A percentile compares a stretch with the other conserved stretches of the same genome.
Evolutionary conservation across 1,140 invertebrate genomes (phyloP).

Genomic region (Ceratosolen fusciceps): DNA sequence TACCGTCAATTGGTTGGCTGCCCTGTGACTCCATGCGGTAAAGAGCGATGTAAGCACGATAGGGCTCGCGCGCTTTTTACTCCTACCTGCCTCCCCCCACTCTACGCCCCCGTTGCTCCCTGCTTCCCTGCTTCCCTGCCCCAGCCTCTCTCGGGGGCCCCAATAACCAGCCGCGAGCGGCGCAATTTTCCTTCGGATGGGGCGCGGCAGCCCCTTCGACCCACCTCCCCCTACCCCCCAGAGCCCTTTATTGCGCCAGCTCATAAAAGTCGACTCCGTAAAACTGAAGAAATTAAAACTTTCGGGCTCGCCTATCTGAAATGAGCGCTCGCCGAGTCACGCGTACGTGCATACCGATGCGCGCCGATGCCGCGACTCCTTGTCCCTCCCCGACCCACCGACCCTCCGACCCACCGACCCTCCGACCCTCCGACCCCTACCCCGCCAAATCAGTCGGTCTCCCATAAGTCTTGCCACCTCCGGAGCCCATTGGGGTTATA

Average conservation of each 20-base stretch:
- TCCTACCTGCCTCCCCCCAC: no score
- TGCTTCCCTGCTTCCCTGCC: no score
- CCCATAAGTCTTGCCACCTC: no score
- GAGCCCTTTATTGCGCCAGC: slow-evolving; percentile 51
- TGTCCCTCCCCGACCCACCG: no score
- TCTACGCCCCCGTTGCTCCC: no score
- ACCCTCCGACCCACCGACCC: no score
- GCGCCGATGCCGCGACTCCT: no score
- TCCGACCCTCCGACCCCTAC: no score
- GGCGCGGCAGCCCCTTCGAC: neutral
- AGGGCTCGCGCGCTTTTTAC: slow-evolving; percentile 44
- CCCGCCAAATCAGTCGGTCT: no score
- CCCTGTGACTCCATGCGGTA: slow-evolving; percentile 43
- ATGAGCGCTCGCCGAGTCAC: slow-evolving; percentile 57
- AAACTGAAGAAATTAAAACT: slow-evolving; percentile 66
- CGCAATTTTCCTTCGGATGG: neutral
- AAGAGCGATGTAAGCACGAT: slow-evolving; percentile 55
- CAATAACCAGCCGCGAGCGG: neutral
- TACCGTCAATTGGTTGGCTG: slow-evolving; percentile 39
- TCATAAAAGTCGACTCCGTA: slow-evolving; percentile 61
- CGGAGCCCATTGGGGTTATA: no score
- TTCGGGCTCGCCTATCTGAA: slow-evolving; percentile 62
- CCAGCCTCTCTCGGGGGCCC: no score
- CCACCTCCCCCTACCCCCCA: slow-evolving; percentile 11
- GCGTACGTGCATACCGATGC: no score